These are phyloP conservation scores for Drosophila tani DNA, from an alignment of 1,140 invertebrate genomes.

Conservation along the genomic window DNA sequence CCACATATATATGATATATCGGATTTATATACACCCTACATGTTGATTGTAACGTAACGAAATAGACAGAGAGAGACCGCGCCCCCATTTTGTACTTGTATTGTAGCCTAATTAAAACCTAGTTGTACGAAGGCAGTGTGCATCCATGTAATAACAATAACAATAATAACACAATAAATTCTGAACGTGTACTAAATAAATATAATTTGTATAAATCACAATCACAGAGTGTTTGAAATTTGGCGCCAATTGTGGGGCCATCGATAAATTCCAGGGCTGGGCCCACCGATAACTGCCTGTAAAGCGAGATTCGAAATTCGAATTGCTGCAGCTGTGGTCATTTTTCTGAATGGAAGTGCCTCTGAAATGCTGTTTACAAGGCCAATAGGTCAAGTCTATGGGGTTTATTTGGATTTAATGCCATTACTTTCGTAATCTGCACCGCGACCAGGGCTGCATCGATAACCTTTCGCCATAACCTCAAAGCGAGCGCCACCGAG, in stretches of 20 bases:
- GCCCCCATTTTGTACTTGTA: constrained; percentile 61
- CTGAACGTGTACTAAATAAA: constrained; percentile 38
- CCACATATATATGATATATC: constrained; percentile 33
- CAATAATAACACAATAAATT: constrained; percentile 59
- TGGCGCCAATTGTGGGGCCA: neutral
- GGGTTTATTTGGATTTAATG: too few relatives aligned
- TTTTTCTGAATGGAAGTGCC: constrained; percentile 3
- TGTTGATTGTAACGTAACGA: constrained; percentile 46
- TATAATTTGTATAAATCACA: constrained; percentile 38
- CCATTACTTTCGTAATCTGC: neutral
- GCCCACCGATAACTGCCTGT: neutral
- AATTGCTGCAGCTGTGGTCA: rapidly evolving
- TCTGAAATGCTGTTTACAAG: neutral
- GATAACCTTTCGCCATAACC: constrained; percentile 48
- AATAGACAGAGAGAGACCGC: constrained; percentile 29
- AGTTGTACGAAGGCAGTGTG: constrained; percentile 45
- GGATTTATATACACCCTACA: constrained; percentile 33
- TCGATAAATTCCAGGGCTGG: neutral
- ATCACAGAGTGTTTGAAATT: neutral
- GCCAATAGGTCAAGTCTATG: rapidly evolving
- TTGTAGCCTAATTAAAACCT: constrained; percentile 67
- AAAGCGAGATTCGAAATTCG: neutral
- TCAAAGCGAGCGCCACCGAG: constrained; percentile 33
- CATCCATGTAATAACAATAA: constrained; percentile 57
- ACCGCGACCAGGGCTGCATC: constrained; percentile 19